Evolutionary conservation across 2,888 invertebrate species (phyloP), one percentile per base, ranked within the genome.

Genomic region (Lutraria lutraria): DNA sequence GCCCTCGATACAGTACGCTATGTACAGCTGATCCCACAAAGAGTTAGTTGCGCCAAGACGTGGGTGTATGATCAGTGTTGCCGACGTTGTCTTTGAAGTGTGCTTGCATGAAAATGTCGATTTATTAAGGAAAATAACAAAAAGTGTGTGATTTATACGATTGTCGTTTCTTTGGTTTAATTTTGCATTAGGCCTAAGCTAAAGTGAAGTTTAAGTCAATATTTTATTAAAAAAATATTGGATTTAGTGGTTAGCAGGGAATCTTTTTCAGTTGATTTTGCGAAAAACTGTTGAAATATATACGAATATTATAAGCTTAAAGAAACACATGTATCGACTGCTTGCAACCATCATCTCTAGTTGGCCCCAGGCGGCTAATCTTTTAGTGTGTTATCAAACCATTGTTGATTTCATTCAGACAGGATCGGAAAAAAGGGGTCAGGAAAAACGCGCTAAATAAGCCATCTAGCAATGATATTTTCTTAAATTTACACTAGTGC

Each of bases 1-100:
- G 90, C 85, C 89, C 90, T 82, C 83, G 56, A 43, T 43, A 21
- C 15, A 68, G 63, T 68, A 68, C 43, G 8, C 72, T 68, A n/a
- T n/a, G n/a, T n/a, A 86, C 86, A 88, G 85, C 89, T 86, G 90
- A 90, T 88, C 88, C 87, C 89, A 82, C 83, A 87, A 89, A 90
- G 88, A 86, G 68, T 54, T 76, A 86, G 54, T 89, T 86, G 90
- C 92, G 90, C 92, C 90, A 90, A 90, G 86, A 87, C 81, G 68
- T 83, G 68, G 43, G 83, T 76, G 84, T 76, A 25, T 72, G 72
- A 68, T 29, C 72, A 72, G 25, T 72, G 72, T 72, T 25, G 72
- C 25, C 29, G 43, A 43, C 43, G 43, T 34, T 76, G 76, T 76
- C 4, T n/a, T 1, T 76, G 76, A 34, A 76, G 34, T 31, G 15